Evolutionary conservation across 2,797 vertebrate species (phyloP).

Genomic region (Fistularia commersonii): DNA sequence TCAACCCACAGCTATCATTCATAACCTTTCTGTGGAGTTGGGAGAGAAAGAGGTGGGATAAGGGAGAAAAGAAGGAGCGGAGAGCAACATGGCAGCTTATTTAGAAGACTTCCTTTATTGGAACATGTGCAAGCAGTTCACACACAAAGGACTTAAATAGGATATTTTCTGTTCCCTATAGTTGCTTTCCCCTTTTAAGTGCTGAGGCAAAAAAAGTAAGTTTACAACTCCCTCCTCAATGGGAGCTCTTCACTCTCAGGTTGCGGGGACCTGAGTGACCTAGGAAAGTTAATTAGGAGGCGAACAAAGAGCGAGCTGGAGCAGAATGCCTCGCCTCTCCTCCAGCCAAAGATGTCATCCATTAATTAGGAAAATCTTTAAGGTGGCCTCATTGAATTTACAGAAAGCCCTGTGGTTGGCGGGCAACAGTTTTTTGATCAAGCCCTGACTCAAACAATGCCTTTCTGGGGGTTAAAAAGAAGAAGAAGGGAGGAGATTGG

Average conservation of each 20-base stretch:
- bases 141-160: slow-evolving; percentile 98
- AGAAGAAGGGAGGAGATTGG: slow-evolving; percentile 77
- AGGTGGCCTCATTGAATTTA: slow-evolving; percentile 99
- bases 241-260: slow-evolving; percentile 99
- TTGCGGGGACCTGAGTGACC: slow-evolving; percentile 99
- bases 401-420: slow-evolving; percentile 96
- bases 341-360: slow-evolving; percentile 99
- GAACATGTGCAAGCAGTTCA: slow-evolving; percentile 91
- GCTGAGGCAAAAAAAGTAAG: slow-evolving; percentile 98
- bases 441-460: slow-evolving; percentile 87
- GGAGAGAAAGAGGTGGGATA: slow-evolving; percentile 73
- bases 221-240: slow-evolving; percentile 99
- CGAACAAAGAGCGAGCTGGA: slow-evolving; percentile 99
- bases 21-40: slow-evolving; percentile 77
- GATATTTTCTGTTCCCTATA: slow-evolving; percentile 99
- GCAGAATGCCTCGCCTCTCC: slow-evolving; percentile 99
- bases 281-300: slow-evolving; percentile 99
- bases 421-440: slow-evolving; percentile 99
- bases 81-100: slow-evolving; percentile 84
- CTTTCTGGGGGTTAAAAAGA: slow-evolving; percentile 79
- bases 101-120: slow-evolving; percentile 88
- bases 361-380: slow-evolving; percentile 99
- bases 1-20: slow-evolving; percentile 78
- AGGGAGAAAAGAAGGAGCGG: slow-evolving; percentile 65
- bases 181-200: slow-evolving; percentile 98